Evolutionary conservation across 2,797 vertebrate species (phyloP).

Genomic region (Scarus forsteni): DNA sequence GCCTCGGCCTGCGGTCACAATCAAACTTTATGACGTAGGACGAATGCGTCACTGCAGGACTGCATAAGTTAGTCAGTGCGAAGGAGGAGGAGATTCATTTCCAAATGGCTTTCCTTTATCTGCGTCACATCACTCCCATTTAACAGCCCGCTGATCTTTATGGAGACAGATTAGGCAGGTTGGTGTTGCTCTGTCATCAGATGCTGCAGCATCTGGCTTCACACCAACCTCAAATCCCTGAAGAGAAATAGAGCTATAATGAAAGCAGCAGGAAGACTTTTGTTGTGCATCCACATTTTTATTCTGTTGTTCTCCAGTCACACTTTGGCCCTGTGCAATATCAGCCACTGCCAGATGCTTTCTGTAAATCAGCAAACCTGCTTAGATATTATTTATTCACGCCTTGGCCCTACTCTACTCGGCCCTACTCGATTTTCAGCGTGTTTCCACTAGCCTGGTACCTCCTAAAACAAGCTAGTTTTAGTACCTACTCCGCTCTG

Average conservation of each 20-base stretch:
- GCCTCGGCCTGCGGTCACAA: conserved; percentile 25
- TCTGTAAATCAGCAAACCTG: not conserved
- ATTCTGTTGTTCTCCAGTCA: not conserved
- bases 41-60: conserved; percentile 45
- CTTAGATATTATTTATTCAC: no score
- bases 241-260: not conserved
- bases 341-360: not conserved
- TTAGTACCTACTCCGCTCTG: no score
- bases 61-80: not conserved
- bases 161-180: conserved; percentile 37
- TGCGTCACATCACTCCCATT: conserved; percentile 39
- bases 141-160: conserved; percentile 46
- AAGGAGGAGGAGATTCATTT: conserved; percentile 48
- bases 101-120: conserved; percentile 35
- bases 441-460: no score
- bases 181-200: not conserved
- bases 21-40: conserved; percentile 63
- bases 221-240: conserved; percentile 2
- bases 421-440: no score
- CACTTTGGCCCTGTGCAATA: not conserved
- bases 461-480: no score
- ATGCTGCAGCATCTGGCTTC: conserved; percentile 30
- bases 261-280: not conserved
- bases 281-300: not conserved
- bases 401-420: no score